Evolutionary conservation across 2,888 invertebrate species (phyloP), one percentile per base, ranked within the genome.

Genomic region (Octonoba sinensis): DNA sequence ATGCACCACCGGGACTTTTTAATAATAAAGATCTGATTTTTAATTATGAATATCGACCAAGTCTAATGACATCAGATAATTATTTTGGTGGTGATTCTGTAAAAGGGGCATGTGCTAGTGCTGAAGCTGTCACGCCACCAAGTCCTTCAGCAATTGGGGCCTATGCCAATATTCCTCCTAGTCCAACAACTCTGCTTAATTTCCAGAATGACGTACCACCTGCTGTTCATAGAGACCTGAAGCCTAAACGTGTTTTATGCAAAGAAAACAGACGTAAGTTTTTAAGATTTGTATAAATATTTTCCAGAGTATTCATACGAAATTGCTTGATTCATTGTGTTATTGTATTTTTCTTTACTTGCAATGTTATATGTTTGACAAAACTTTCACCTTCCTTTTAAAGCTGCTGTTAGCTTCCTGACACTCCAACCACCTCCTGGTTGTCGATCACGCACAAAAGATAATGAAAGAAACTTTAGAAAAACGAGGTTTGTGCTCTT

Each of bases 201-300:
- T 83, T 79, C 57, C 59, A 73, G 36, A 71, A 47, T 73, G 88
- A 16, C 87, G 87, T 92, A 79, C 93, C 95, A 57, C 95, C 95
- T 16, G 92, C 91, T 49, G 95, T 96, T 36, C 93, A 96, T 87
- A 91, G 96, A 69, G 93, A 93, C 59, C 89, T 95, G 54, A 96
- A 96, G 88, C 96, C 96, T 18, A 91, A 91, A 16, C 89, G 91
- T 72, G 91, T 91, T 86, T 85, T 60, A 3, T 82, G 81, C n/a
- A 85, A 73, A 66, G 81, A 74, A 67, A 83, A 78, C 59, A 81
- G 49, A 72, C 71, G 82, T 82, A 76, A 65, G 44, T 22, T 60
- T 60, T 22, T 60, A 47, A 59, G 24, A 56, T 65, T 24, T n/a
- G 3, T 11, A 18, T 2, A 27, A 22, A 0, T 49, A 36, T 36